phyloP scores from a whole-genome alignment of 1,140 invertebrate species.

The Neotoxoptera formosana region DNA sequence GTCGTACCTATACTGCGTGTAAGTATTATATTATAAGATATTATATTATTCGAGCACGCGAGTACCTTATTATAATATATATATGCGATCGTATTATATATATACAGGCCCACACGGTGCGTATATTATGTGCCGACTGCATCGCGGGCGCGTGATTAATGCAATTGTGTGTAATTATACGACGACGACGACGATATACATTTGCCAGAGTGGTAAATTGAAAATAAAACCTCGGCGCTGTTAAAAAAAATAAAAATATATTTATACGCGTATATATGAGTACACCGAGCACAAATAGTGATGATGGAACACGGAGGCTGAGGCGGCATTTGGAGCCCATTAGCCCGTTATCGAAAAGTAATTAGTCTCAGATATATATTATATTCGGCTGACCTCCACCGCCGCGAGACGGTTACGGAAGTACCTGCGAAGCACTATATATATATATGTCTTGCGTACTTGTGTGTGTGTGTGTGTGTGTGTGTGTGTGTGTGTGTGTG shows the following conservation, averaged over 20 bases:
- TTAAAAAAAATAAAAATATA: not conserved
- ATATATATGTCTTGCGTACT: not conserved
- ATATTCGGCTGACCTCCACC: constrained; percentile 34
- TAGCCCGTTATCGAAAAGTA: constrained; percentile 55
- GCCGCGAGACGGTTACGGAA: not conserved
- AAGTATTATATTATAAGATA: not conserved
- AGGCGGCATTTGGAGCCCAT: constrained; percentile 40
- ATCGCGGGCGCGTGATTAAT: not conserved
- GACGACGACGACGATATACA: not conserved
- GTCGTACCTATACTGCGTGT: not conserved
- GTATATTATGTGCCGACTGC: not conserved
- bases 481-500: no score
- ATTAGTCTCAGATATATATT: constrained; percentile 34
- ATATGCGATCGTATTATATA: not conserved
- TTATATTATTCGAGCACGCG: not conserved
- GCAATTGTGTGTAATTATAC: constrained; percentile 10
- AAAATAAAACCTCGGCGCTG: not conserved
- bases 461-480: no score
- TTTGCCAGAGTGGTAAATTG: constrained; percentile 3
- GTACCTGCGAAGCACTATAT: not conserved
- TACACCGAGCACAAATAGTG: not conserved
- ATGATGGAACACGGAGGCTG: constrained; percentile 2
- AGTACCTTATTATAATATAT: not conserved
- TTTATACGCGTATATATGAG: not conserved
- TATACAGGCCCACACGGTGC: not conserved